Percentiles rank a stretch among this genome's conserved stretches.
Conservation (phyloP, 2,888 invertebrate genomes). For the Tuta absoluta region DNA sequence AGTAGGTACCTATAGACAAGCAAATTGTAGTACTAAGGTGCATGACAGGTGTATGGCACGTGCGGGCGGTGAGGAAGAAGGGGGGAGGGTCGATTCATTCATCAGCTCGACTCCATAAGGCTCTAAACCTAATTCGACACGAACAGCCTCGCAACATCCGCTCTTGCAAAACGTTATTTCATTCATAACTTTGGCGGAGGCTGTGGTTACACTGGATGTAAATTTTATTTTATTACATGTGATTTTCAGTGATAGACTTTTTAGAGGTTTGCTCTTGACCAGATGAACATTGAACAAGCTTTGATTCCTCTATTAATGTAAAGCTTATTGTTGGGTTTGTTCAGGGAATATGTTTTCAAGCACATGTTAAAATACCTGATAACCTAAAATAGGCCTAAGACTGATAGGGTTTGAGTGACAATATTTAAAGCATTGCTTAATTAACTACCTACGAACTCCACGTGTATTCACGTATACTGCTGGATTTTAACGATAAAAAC, state of each 20-base stretch:
- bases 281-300: too few relatives aligned
- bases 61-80: slow-evolving; percentile 38
- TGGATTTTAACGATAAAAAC: too few relatives aligned
- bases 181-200: slow-evolving; percentile 74
- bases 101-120: slow-evolving; percentile 80
- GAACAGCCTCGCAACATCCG: slow-evolving; percentile 80
- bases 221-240: not conserved
- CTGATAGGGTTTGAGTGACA: too few relatives aligned
- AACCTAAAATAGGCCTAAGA: too few relatives aligned
- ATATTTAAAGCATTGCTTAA: too few relatives aligned
- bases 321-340: too few relatives aligned
- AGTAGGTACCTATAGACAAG: not conserved
- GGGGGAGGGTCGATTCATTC: slow-evolving; percentile 64
- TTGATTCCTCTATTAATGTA: too few relatives aligned
- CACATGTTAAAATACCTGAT: too few relatives aligned
- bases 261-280: slow-evolving; percentile 32
- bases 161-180: slow-evolving; percentile 81
- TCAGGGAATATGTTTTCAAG: too few relatives aligned
- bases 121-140: slow-evolving; percentile 80
- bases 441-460: too few relatives aligned
- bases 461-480: too few relatives aligned
- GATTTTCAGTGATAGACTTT: not conserved
- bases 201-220: slow-evolving; percentile 52
- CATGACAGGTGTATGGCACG: slow-evolving; percentile 32
- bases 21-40: not conserved